Base-by-base conservation (phyloP, 2,888 invertebrate species). In the Scotopteryx bipunctaria region DNA sequence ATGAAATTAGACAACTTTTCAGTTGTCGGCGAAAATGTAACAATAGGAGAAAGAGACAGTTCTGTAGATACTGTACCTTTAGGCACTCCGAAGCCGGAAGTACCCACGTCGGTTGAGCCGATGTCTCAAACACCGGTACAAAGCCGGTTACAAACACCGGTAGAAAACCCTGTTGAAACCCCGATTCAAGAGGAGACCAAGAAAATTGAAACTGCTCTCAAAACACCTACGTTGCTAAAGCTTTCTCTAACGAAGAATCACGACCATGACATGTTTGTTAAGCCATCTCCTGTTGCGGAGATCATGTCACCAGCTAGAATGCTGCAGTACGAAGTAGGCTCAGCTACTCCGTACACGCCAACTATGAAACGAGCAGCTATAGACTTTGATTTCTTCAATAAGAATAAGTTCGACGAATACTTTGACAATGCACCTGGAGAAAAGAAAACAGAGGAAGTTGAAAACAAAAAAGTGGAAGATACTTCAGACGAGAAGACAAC, bases 261-360 rank as follows among this genome's bases (percentile, higher is more conserved):
- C 47, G 80, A 85, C 14, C 66, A 69, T 40, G 83, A 87, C 62
- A 37, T 74, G 23, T 90, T 89, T 52, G 79, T 83, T 0, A 88
- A 78, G 40, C 89, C 90, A 1, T 86, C 88, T 14, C 86, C 87
- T 1, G 68, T 86, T 0, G 52, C 66, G 11, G 90, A 87, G 35
- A 55, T 83, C 13, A 87, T 89, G 86, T 89, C 89, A 25, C 89
- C 90, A 5, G 90, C 90, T 11, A 82, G 69, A 74, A 88, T 88
- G 87, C 65, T 90, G 40, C 88, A 89, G 73, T 90, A 83, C 14
- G 84, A 87, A 71, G 62, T 88, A 11, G 41, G 66, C 33, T 65
- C 80, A 1, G 69, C 64, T 8, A 83, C 82, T 51, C 69, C 85
- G 15, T 48, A 36, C 2, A 89, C 90, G 8, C 89, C 89, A 1